Conservation (phyloP, 2,113 vertebrate genomes). For the Barnardius zonarius region DNA sequence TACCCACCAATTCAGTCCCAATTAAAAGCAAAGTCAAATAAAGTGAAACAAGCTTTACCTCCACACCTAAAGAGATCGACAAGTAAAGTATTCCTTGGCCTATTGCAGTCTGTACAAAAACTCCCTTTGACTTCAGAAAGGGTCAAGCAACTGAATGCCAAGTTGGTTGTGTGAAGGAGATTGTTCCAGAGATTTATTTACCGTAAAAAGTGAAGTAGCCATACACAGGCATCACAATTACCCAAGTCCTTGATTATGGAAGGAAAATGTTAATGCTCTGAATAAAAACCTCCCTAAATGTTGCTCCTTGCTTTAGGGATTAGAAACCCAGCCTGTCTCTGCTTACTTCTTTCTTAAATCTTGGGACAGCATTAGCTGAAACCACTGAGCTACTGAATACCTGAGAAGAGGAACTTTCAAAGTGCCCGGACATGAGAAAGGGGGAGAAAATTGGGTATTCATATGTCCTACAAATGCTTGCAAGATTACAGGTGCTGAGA, state of each 20-base stretch:
- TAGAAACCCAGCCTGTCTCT: neutral
- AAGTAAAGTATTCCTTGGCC: neutral
- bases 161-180: neutral
- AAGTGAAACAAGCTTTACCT: neutral
- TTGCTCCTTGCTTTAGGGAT: neutral
- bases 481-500: neutral
- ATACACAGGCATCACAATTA: neutral
- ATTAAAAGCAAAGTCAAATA: neutral
- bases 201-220: neutral
- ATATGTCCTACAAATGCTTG: neutral
- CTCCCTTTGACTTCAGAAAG: neutral
- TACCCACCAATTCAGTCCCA: neutral
- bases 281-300: neutral
- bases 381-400: neutral
- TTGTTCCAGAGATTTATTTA: neutral
- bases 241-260: accelerated
- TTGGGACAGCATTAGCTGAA: neutral
- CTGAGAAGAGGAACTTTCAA: neutral
- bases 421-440: neutral
- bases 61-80: neutral
- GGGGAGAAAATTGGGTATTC: neutral
- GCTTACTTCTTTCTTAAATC: neutral
- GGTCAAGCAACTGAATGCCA: neutral
- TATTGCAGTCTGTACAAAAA: neutral
- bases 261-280: neutral